phyloP scores from a whole-genome alignment of 2,888 invertebrate genomes.

The Temnothorax rugatulus region DNA sequence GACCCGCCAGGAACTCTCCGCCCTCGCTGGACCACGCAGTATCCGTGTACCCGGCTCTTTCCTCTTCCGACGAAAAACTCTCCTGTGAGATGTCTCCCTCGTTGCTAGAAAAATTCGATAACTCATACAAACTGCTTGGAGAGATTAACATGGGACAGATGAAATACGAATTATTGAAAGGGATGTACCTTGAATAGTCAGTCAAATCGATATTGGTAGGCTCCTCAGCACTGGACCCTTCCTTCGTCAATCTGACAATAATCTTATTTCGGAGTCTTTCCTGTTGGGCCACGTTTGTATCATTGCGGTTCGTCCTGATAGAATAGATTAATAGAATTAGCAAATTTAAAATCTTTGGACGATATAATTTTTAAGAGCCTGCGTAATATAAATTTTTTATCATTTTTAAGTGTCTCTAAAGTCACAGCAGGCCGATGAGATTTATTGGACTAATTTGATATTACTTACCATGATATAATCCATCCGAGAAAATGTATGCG shows the following conservation, averaged over 20 bases:
- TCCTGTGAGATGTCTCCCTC: constrained; percentile 92
- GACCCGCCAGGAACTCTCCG: constrained; percentile 25
- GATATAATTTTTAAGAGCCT: not conserved
- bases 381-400: too few relatives aligned
- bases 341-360: constrained; percentile 46
- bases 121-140: not conserved
- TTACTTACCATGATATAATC: constrained; percentile 44
- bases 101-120: constrained; percentile 87
- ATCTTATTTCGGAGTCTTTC: constrained; percentile 93
- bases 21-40: constrained; percentile 49
- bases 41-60: constrained; percentile 73
- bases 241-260: constrained; percentile 92
- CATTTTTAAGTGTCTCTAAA: not conserved
- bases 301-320: not conserved
- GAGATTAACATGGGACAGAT: not conserved
- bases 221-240: constrained; percentile 95
- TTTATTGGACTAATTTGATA: not conserved
- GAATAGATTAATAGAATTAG: not conserved
- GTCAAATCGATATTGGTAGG: constrained; percentile 94
- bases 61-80: constrained; percentile 90
- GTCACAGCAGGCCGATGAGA: not conserved
- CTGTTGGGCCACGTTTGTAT: constrained; percentile 82
- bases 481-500: not conserved
- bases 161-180: not conserved
- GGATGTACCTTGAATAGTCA: constrained; percentile 94